A percentile compares a stretch with the other conserved stretches of the same genome.
Conservation (phyloP, 30 jellyfish, hydroid and myxozoan species). For the Calvadosia cruxmelitensis region DNA sequence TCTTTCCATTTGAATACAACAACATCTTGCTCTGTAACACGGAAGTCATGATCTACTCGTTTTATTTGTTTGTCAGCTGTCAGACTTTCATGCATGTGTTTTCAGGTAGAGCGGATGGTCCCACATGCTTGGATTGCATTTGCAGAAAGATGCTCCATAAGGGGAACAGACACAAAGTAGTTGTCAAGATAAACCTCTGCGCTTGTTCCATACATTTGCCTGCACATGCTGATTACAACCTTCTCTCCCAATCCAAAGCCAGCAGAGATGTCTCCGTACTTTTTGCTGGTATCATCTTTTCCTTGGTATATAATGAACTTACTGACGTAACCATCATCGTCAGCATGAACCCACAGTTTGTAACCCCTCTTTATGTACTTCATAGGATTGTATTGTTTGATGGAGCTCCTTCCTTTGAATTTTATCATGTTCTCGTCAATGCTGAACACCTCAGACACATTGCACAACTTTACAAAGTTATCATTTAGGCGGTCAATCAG, state of each 20-base stretch:
- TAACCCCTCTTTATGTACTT: constrained; percentile 76
- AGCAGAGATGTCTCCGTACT: constrained; percentile 18
- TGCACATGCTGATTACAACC: constrained; percentile 28
- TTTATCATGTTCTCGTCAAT: constrained; percentile 65
- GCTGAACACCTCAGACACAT: constrained; percentile 30
- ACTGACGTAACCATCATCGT: constrained; percentile 58
- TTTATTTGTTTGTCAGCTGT: constrained; percentile 36
- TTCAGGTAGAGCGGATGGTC: constrained; percentile 29
- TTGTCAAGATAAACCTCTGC: constrained; percentile 50
- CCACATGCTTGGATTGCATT: constrained; percentile 33
- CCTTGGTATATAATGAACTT: constrained; percentile 63
- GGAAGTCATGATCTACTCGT: constrained; percentile 41
- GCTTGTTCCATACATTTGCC: constrained; percentile 23
- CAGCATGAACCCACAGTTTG: constrained; percentile 65
- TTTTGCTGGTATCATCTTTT: constrained; percentile 8
- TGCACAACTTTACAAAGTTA: constrained; percentile 33
- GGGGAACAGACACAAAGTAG: constrained; percentile 38
- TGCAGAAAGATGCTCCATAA: constrained; percentile 25
- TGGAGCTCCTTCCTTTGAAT: constrained; percentile 59
- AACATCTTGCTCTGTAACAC: constrained; percentile 25
- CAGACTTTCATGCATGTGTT: constrained; percentile 24
- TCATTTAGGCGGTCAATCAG: constrained; percentile 37
- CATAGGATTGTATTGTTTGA: constrained; percentile 59
- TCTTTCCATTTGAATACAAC: constrained; percentile 45
- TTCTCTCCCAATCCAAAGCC: constrained; percentile 50